These are phyloP conservation scores for Cosmopolites sordidus DNA, from an alignment of 2,888 invertebrate species.

Conservation along the genomic window DNA sequence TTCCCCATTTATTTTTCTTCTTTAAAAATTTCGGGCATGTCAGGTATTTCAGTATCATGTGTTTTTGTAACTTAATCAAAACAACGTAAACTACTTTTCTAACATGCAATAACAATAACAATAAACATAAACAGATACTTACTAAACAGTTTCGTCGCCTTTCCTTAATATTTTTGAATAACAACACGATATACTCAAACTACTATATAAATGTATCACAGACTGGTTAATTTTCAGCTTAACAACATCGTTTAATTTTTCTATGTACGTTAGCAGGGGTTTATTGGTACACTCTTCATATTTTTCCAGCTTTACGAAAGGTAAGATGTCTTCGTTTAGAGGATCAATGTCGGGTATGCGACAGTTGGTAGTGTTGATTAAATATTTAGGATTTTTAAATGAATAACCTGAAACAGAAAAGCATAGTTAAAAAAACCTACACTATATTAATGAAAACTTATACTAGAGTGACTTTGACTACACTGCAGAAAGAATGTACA, in stretches of 20 bases:
- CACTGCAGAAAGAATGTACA: no score
- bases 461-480: no score
- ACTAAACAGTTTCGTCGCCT: constrained; percentile 17
- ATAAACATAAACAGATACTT: no score
- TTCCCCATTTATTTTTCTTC: no score
- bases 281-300: constrained; percentile 33
- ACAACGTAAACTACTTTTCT: no score
- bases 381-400: constrained; percentile 18
- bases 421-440: no score
- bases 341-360: constrained; percentile 38
- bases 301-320: constrained; percentile 31
- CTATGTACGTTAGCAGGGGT: constrained; percentile 34
- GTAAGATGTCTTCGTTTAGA: constrained; percentile 34
- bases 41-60: no score
- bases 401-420: neutral
- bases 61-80: no score
- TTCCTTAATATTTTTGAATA: constrained; percentile 42
- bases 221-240: constrained; percentile 32
- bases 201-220: constrained; percentile 33
- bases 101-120: no score
- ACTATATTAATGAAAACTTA: no score
- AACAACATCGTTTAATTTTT: constrained; percentile 25
- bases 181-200: constrained; percentile 32
- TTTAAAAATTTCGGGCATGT: no score
- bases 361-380: constrained; percentile 35